A percentile compares a stretch with the other conserved stretches of the same genome.
Conservation (phyloP, 2,888 invertebrate genomes). For the Xylota segnis region DNA sequence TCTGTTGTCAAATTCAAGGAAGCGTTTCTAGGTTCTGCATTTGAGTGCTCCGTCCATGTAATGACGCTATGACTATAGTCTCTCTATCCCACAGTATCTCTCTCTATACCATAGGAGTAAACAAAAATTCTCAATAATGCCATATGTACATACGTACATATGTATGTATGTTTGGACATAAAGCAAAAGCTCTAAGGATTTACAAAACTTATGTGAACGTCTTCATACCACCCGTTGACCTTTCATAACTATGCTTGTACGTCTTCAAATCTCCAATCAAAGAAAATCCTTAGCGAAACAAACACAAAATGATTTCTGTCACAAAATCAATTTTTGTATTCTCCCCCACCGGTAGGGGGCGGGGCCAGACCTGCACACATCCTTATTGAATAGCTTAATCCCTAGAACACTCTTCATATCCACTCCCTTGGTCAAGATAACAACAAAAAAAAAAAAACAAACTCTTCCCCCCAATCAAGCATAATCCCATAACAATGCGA, state of each 20-base stretch:
- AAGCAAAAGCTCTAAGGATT: neutral
- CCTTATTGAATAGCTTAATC: constrained; percentile 26
- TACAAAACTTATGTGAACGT: neutral
- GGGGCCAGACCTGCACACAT: too few species aligned
- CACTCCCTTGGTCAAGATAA: constrained; percentile 16
- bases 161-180: neutral
- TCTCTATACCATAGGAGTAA: too few species aligned
- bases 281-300: constrained; percentile 29
- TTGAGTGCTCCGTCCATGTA: too few species aligned
- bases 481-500: constrained; percentile 45
- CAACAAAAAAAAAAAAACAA: constrained; percentile 7
- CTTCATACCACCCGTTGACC: neutral
- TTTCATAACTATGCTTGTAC: neutral
- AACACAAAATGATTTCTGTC: constrained; percentile 5
- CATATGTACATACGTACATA: too few species aligned
- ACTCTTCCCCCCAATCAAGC: neutral
- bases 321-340: constrained; percentile 40
- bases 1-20: too few species aligned
- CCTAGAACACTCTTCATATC: constrained; percentile 18
- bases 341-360: neutral
- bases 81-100: too few species aligned
- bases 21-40: too few species aligned
- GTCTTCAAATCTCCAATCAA: constrained; percentile 3
- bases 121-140: too few species aligned
- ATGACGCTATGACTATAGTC: too few species aligned